Evolutionary conservation across 2,888 invertebrate genomes (phyloP).

Genomic region (Apodemia arnacis): DNA sequence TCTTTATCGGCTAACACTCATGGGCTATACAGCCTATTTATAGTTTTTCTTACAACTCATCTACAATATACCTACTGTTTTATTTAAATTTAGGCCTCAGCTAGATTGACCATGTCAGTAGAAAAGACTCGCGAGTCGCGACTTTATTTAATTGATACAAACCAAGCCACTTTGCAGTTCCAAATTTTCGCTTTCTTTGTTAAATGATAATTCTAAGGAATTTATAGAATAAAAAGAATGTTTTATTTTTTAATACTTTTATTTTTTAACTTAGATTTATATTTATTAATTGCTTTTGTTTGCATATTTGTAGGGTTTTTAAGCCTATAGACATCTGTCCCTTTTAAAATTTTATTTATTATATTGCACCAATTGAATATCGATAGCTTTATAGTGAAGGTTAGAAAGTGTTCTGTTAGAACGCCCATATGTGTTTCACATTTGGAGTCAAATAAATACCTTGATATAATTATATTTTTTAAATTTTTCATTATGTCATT

Average conservation of each 20-base stretch:
- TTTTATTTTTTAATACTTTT: neutral
- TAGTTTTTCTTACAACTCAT: too few species aligned
- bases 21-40: too few species aligned
- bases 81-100: too few species aligned
- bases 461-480: constrained; percentile 50
- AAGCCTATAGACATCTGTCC: neutral
- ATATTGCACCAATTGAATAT: constrained; percentile 67
- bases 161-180: neutral
- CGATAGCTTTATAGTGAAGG: constrained; percentile 41
- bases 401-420: constrained; percentile 55
- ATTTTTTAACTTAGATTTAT: neutral
- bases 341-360: neutral
- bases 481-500: constrained; percentile 44
- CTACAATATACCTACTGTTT: too few species aligned
- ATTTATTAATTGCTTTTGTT: neutral
- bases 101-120: too few species aligned
- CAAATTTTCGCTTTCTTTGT: too few species aligned
- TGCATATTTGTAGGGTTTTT: neutral
- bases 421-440: constrained; percentile 55
- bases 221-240: neutral
- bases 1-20: too few species aligned
- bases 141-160: too few species aligned
- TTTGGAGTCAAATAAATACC: constrained; percentile 65
- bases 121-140: too few species aligned
- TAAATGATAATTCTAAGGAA: neutral